These are phyloP conservation scores for Australoheros scitulus DNA, from an alignment of 2,113 vertebrate genomes.

Conservation along the genomic window DNA sequence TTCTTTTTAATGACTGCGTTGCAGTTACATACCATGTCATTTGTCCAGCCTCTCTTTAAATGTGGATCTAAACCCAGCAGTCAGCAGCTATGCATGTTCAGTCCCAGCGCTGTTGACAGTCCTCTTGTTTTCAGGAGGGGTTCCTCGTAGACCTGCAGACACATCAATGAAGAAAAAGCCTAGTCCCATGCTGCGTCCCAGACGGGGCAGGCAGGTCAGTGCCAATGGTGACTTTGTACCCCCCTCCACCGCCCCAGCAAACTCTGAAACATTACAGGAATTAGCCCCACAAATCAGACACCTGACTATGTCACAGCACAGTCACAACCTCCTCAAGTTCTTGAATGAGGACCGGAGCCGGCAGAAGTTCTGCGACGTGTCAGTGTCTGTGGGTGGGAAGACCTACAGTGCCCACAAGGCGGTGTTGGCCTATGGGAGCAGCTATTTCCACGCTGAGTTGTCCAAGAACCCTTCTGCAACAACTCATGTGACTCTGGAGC, in stretches of 20 bases:
- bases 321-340: constrained; percentile 89
- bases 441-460: constrained; percentile 94
- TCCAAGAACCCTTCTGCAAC: constrained; percentile 86
- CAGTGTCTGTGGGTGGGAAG: constrained; percentile 90
- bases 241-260: not conserved
- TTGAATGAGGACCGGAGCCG: constrained; percentile 87
- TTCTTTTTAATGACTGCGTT: not conserved
- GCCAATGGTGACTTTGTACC: constrained; percentile 5
- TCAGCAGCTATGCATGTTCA: not conserved
- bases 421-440: constrained; percentile 95
- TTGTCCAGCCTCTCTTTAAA: not conserved
- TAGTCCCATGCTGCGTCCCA: constrained; percentile 41
- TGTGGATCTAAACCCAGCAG: not conserved
- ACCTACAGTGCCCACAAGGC: constrained; percentile 91
- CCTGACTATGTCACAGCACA: constrained; percentile 85
- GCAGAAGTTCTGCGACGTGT: constrained; percentile 92
- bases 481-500: constrained; percentile 87
- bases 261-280: constrained; percentile 6
- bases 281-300: constrained; percentile 74
- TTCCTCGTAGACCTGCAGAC: not conserved
- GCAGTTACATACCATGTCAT: not conserved
- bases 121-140: constrained; percentile 38
- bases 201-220: constrained; percentile 30
- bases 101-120: not conserved
- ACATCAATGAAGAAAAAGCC: constrained; percentile 72